A percentile compares a stretch with the other conserved stretches of the same genome.
phyloP scores from a whole-genome alignment of 2,888 invertebrate genomes.

The Beris morrisii region DNA sequence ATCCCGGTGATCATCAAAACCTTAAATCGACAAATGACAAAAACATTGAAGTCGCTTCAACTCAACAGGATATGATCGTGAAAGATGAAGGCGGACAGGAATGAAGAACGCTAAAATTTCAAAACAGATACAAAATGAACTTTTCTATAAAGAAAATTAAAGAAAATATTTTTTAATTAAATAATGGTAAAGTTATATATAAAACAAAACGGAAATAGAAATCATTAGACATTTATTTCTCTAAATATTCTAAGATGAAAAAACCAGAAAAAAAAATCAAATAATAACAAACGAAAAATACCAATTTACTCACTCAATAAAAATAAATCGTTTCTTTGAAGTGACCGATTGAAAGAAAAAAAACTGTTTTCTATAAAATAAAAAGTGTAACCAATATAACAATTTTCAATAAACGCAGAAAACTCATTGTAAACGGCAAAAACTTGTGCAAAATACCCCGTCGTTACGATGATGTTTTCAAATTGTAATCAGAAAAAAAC shows the following conservation, averaged over 20 bases:
- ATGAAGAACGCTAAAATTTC: constrained; percentile 32
- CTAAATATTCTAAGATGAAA: no score
- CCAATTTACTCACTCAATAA: no score
- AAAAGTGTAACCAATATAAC: no score
- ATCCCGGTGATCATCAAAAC: constrained; percentile 31
- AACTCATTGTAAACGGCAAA: constrained; percentile 15
- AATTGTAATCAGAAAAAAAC: constrained; percentile 16
- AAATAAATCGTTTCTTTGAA: not conserved
- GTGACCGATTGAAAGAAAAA: constrained; percentile 11
- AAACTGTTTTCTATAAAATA: no score
- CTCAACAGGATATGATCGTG: constrained; percentile 36
- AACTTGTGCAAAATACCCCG: not conserved
- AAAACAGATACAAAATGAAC: constrained; percentile 18
- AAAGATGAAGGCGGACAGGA: constrained; percentile 35
- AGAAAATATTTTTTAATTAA: no score
- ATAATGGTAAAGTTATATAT: no score
- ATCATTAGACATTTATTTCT: no score
- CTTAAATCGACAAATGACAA: constrained; percentile 33
- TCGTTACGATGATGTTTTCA: constrained; percentile 5
- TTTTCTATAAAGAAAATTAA: no score
- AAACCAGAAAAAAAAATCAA: no score
- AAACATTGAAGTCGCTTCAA: constrained; percentile 9
- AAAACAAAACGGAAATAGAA: no score
- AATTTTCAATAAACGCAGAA: not conserved
- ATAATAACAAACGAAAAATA: no score